Evolutionary conservation across 2,113 vertebrate genomes (phyloP).

Genomic region (Machaerirhynchus nigripectus): DNA sequence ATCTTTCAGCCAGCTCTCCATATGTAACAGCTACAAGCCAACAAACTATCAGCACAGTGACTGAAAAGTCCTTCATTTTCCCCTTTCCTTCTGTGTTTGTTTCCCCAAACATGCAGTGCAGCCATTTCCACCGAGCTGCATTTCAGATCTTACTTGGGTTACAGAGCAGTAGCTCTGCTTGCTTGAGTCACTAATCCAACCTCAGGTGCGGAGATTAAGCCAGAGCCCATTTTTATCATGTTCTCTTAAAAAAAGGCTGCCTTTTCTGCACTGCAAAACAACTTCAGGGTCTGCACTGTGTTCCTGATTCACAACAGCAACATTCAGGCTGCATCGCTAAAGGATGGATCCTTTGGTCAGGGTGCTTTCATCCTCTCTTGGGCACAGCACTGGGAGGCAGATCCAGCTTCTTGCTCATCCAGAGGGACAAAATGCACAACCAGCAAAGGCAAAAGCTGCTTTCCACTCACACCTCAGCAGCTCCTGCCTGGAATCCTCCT

Average conservation of each 20-base stretch:
- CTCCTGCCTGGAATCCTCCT: not conserved
- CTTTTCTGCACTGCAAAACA: not conserved
- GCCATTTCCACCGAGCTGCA: not conserved
- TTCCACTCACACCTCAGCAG: accelerated
- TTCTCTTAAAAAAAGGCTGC: not conserved
- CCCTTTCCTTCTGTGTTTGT: not conserved
- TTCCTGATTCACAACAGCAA: not conserved
- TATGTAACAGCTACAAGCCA: not conserved
- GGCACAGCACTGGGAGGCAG: not conserved
- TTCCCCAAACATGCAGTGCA: not conserved
- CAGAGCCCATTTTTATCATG: not conserved
- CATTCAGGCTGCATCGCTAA: accelerated
- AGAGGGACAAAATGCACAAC: not conserved
- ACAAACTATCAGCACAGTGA: not conserved
- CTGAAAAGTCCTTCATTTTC: not conserved
- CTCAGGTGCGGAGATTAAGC: not conserved
- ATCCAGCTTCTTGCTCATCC: not conserved
- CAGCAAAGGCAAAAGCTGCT: not conserved
- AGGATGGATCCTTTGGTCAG: accelerated
- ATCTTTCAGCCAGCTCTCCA: not conserved
- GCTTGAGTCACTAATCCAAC: not conserved
- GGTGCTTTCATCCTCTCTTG: accelerated
- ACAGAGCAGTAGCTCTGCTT: not conserved
- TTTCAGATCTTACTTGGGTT: not conserved
- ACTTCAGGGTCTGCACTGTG: accelerated